Evolutionary conservation across 2,888 invertebrate genomes (phyloP), one percentile per base, ranked within the genome.

Genomic region (Mayetiola destructor): DNA sequence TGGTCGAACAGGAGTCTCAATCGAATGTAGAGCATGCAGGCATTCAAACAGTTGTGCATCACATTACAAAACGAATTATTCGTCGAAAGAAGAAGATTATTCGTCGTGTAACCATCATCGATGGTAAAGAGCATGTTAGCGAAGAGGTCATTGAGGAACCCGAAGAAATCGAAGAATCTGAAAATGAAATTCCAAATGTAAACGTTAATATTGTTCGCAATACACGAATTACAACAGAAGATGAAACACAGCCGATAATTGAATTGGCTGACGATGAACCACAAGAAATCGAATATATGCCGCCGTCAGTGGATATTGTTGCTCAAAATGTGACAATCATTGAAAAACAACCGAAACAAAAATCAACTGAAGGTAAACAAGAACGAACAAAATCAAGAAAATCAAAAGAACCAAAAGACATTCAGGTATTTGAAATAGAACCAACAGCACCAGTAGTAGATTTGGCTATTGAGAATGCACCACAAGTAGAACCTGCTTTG

Each of bases 101-200:
- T 56, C 78, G 85, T 57, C 80, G 82, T 61, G 79, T 86, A 2
- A 83, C 84, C 0, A 81, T 88, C 5, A 80, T 89, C 59, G 84
- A 90, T 67, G 90, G 90, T 0, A 85, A 87, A 70, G 90, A 90
- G 72, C 84, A 84, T 60, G 79, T 87, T 0, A 83, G 83, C 8
- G 90, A 90, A 70, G 89, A 90, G 73, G 72, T 89, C 1, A 76
- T 89, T 42, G 90, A 90, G 66, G 89, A 89, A 68, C 90, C 90
- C 0, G 89, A 88, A 69, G 71, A 71, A 61, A 61, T 71, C 21
- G 71, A 72, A 61, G 61, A 72, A 10, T 55, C 56, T 30, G 55
- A 59, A 61, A 66, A 69, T 57, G 58, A 66, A 1, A 63, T 67
- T 18, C 68, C 70, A 3, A 66, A 69, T 54, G 64, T 71, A 5